phyloP scores from a whole-genome alignment of 1,140 invertebrate genomes.

The Linepithema humile region DNA sequence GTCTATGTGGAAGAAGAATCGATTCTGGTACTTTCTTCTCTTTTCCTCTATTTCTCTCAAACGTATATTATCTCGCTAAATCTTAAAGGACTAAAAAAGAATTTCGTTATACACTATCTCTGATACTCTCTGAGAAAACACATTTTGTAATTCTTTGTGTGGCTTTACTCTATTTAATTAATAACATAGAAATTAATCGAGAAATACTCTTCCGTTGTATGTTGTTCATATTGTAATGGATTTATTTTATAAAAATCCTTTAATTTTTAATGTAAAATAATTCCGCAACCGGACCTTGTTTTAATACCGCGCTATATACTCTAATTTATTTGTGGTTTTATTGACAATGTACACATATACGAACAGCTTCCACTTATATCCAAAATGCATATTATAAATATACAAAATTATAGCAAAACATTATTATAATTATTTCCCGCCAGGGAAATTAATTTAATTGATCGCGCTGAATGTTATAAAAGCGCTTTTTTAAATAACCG shows the following conservation, averaged over 20 bases:
- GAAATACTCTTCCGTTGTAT: not conserved
- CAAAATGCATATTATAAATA: not conserved
- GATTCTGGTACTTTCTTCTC: not conserved
- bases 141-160: not conserved
- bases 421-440: conserved; percentile 15
- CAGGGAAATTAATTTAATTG: conserved; percentile 48
- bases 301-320: not conserved
- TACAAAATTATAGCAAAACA: not conserved
- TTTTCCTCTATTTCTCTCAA: too few species aligned
- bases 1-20: too few species aligned
- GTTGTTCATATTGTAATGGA: not conserved
- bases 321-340: conserved; percentile 2
- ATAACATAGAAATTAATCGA: not conserved
- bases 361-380: not conserved
- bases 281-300: not conserved
- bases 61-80: not conserved
- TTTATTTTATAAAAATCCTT: conserved; percentile 4
- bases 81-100: not conserved
- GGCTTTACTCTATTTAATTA: not conserved
- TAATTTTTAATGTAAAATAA: not conserved
- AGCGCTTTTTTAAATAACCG: conserved; percentile 24
- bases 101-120: not conserved
- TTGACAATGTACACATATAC: not conserved
- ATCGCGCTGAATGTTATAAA: not conserved
- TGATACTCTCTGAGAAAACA: not conserved